A percentile compares a stretch with the other conserved stretches of the same genome.
These are phyloP conservation scores for Scaptomyza flava DNA, from an alignment of 2,888 invertebrate genomes.

Conservation along the genomic window DNA sequence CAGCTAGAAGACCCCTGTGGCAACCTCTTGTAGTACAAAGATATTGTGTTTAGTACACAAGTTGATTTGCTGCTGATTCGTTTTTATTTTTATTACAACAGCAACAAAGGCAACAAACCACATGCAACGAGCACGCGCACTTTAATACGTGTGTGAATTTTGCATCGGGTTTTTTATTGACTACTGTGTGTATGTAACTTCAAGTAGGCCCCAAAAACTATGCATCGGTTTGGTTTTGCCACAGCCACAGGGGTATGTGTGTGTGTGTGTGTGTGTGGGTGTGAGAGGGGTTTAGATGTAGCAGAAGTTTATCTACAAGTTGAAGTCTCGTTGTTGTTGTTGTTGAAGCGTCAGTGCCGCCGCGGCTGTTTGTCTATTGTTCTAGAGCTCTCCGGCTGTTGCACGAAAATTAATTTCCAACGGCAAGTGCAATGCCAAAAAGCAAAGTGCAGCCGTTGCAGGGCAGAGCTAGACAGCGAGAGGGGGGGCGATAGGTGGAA, in stretches of 20 bases:
- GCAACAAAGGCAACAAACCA: slow-evolving; percentile 16
- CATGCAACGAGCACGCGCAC: slow-evolving; percentile 59
- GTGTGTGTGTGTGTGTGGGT: not conserved
- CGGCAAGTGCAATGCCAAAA: slow-evolving; percentile 72
- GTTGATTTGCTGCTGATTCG: slow-evolving; percentile 31
- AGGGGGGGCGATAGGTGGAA: not conserved
- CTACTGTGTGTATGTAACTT: slow-evolving; percentile 13
- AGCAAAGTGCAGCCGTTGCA: slow-evolving; percentile 52
- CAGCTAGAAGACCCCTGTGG: slow-evolving; percentile 32
- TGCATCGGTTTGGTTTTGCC: slow-evolving; percentile 54
- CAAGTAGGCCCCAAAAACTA: slow-evolving; percentile 58
- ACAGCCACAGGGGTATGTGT: slow-evolving; percentile 10
- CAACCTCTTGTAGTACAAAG: slow-evolving; percentile 46
- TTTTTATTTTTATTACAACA: slow-evolving; percentile 26
- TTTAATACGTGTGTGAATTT: slow-evolving; percentile 66
- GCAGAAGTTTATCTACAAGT: slow-evolving; percentile 49
- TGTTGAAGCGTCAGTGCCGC: slow-evolving; percentile 31
- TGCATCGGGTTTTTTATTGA: slow-evolving; percentile 54
- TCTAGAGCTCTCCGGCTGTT: slow-evolving; percentile 71
- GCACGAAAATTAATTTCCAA: slow-evolving; percentile 76
- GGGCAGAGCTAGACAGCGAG: not conserved
- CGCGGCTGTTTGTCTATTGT: slow-evolving; percentile 71
- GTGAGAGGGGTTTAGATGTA: not conserved
- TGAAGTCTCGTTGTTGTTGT: slow-evolving; percentile 37
- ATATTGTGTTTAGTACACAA: slow-evolving; percentile 4